Conservation (phyloP, 1,140 invertebrate genomes). For the Mylabris phalerata region DNA sequence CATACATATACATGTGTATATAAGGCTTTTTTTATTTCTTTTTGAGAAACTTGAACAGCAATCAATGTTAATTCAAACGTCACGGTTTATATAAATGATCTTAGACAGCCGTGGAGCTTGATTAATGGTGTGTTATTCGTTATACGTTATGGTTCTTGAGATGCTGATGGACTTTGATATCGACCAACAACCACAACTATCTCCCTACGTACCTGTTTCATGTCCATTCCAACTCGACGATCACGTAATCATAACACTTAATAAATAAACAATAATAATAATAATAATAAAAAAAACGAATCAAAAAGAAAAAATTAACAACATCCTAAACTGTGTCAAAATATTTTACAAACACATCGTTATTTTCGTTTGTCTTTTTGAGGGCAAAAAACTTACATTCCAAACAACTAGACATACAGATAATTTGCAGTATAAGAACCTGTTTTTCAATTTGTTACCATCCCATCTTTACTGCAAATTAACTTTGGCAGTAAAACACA, state of each 20-base stretch:
- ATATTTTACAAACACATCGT: not conserved
- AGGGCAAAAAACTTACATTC: conserved; percentile 31
- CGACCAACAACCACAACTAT: not conserved
- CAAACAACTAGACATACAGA: conserved; percentile 22
- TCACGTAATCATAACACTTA: not conserved
- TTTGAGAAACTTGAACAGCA: conserved; percentile 31
- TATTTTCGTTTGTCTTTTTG: no score
- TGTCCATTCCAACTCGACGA: not conserved
- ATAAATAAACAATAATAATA: not conserved
- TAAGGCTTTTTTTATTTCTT: not conserved
- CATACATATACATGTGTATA: conserved; percentile 6
- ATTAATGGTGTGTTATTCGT: conserved; percentile 36
- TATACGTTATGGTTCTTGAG: conserved; percentile 25
- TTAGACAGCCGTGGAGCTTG: conserved; percentile 34
- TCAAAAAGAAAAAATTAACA: no score
- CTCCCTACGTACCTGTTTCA: not conserved
- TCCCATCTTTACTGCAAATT: conserved; percentile 32
- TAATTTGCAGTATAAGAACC: conserved; percentile 30
- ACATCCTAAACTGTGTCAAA: conserved; percentile 30
- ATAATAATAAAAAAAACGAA: not conserved
- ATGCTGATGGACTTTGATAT: conserved; percentile 26
- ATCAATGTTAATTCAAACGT: conserved; percentile 42
- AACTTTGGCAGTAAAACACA: conserved; percentile 16
- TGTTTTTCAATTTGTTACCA: conserved; percentile 35
- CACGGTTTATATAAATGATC: conserved; percentile 40